Conservation (phyloP, 2,113 vertebrate species). For the Stercorarius parasiticus region DNA sequence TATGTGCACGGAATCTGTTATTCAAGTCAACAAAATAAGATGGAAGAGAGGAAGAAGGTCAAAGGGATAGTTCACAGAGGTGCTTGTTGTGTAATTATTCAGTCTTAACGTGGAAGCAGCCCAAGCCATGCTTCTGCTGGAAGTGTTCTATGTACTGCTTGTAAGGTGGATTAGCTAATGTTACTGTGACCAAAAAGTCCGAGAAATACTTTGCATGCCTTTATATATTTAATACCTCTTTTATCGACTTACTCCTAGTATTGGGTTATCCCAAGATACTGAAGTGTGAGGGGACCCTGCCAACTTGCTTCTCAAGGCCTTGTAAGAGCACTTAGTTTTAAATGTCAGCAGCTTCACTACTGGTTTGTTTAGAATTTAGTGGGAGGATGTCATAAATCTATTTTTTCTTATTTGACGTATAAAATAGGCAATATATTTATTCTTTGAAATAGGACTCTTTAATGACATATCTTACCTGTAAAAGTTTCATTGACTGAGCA, state of each 20-base stretch:
- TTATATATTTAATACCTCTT: not conserved
- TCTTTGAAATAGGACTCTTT: not conserved
- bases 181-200: not conserved
- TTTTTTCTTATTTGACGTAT: not conserved
- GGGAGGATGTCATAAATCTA: not conserved
- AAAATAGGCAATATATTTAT: not conserved
- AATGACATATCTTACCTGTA: not conserved
- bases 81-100: not conserved
- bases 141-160: not conserved
- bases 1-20: not conserved
- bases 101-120: not conserved
- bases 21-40: not conserved
- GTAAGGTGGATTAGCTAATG: not conserved
- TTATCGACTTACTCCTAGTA: rapidly evolving
- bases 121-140: not conserved
- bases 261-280: not conserved
- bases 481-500: not conserved
- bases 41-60: not conserved
- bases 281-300: not conserved
- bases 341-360: not conserved
- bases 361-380: not conserved
- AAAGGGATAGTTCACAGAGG: not conserved
- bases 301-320: not conserved
- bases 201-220: not conserved
- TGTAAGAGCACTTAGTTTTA: not conserved